Conservation (phyloP, 2,113 vertebrate species). For the Odocoileus hemionus region DNA sequence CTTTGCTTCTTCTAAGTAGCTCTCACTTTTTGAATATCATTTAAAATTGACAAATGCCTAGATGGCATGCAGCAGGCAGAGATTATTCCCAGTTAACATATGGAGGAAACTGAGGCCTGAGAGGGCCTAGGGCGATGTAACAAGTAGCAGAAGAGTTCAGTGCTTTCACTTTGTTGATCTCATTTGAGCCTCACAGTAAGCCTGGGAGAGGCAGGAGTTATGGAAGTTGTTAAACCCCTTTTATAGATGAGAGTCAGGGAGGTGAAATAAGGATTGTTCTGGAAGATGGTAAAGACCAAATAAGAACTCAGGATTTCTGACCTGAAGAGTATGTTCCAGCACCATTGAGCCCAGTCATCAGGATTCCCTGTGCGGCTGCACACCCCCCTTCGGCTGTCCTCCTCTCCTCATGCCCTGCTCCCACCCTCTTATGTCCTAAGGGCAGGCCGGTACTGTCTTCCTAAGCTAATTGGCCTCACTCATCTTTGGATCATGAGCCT, state of each 20-base stretch:
- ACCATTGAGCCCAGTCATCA: not conserved
- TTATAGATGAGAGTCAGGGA: not conserved
- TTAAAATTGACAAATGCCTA: not conserved
- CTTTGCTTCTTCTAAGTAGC: not conserved
- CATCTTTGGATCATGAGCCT: not conserved
- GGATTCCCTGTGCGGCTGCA: not conserved
- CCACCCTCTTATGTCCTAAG: not conserved
- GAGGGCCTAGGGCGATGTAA: not conserved
- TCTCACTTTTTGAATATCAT: not conserved
- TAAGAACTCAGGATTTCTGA: not conserved
- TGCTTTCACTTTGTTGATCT: not conserved
- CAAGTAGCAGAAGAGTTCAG: not conserved
- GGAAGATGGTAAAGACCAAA: not conserved
- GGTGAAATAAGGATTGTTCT: not conserved
- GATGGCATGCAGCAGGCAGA: not conserved
- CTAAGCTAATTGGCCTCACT: not conserved
- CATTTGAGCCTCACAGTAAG: not conserved
- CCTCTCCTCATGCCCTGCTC: not conserved
- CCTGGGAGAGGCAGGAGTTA: not conserved
- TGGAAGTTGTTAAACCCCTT: not conserved
- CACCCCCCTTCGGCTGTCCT: fast-evolving
- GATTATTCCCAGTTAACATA: not conserved
- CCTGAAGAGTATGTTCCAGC: not conserved
- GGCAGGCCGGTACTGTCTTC: not conserved
- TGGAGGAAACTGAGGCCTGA: not conserved